Evolutionary conservation across 2,888 invertebrate species (phyloP), one percentile per base, ranked within the genome.

Genomic region (Melangyna quadrimaculata): DNA sequence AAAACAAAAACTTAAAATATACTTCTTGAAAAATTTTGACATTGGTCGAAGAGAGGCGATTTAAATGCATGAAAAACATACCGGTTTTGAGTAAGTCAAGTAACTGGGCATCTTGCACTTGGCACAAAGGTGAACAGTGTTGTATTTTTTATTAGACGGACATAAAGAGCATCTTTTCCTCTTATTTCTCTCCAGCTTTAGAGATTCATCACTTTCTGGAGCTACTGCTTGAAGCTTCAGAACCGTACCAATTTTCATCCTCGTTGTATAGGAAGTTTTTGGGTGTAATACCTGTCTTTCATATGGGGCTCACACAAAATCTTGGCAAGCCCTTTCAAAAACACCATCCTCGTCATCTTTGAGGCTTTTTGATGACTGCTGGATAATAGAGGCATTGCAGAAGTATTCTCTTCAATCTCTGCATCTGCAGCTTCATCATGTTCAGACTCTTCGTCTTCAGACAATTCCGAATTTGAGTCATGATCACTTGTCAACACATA

Each of bases 11-110:
- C 48, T 65, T n/a, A n/a, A n/a, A n/a, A n/a, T n/a, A n/a, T n/a
- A n/a, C n/a, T n/a, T n/a, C n/a, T n/a, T n/a, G n/a, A 48, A 65
- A 65, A 45, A 45, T 43, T 65, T 27, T 65, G 67, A 35, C 67
- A 67, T 45, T 65, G 65, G 45, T 29, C 27, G 10, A 67, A 48
- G 48, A 35, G 14, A 67, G 51, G 7, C 24, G 7, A 17, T 27
- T 51, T 51, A 48, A 19, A 67, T 19, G 22, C 45, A 65, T 45
- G 65, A 45, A 43, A 45, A 43, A 27, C 27, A 65, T 22, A 65
- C 32, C 9, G 24, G 27, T 67, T 67, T 67, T 67, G 35, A 67
- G 35, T 35, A n/a, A n/a, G n/a, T n/a, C n/a, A n/a, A n/a, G 32
- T 12, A 67, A 67, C 35, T 67, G 7, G 35, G 67, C 35, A 27